Conservation (phyloP, 2,113 vertebrate genomes). For the Ahaetulla prasina region DNA sequence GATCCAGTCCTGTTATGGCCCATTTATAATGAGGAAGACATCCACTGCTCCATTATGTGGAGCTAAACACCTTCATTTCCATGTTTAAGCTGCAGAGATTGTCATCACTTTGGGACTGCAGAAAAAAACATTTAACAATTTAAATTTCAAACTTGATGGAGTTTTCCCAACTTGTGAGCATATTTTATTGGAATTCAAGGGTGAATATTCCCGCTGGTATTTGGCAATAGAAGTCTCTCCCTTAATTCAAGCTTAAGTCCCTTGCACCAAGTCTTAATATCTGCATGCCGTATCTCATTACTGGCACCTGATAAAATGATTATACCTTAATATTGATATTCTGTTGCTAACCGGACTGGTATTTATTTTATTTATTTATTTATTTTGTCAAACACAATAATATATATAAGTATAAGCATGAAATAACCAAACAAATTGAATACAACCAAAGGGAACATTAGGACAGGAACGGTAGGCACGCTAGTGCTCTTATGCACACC, state of each 20-base stretch:
- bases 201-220: background rate
- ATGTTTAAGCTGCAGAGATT: background rate
- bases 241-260: background rate
- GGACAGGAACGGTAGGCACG: too few relatives aligned
- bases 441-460: too few relatives aligned
- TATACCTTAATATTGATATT: background rate
- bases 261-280: background rate
- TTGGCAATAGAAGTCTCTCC: background rate
- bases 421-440: too few relatives aligned
- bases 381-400: too few relatives aligned
- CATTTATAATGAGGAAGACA: background rate
- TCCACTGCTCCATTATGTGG: background rate
- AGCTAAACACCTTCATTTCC: background rate
- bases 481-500: too few relatives aligned
- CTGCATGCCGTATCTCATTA: background rate
- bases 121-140: background rate
- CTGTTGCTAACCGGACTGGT: background rate
- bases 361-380: too few relatives aligned
- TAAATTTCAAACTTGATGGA: background rate
- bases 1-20: background rate
- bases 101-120: background rate
- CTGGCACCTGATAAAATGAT: background rate
- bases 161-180: conserved; percentile 5
- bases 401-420: too few relatives aligned
- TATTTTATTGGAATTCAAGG: background rate